Percentiles rank a stretch among this genome's conserved stretches.
Evolutionary conservation across 2,113 vertebrate species (phyloP).

Genomic region (Cebidichthys violaceus): DNA sequence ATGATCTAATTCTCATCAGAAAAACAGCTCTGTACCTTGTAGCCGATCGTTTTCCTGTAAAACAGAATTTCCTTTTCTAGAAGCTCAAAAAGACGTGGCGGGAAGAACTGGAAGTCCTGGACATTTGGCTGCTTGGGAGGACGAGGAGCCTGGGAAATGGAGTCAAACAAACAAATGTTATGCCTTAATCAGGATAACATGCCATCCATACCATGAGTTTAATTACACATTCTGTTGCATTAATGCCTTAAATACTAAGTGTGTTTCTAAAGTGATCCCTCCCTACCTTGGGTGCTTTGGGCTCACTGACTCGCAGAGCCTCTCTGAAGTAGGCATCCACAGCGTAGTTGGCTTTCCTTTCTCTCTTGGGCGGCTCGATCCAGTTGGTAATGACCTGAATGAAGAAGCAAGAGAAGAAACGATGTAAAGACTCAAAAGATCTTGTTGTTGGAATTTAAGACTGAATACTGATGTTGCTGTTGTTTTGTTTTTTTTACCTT

Average conservation of each 20-base stretch:
- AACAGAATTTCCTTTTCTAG: conserved; percentile 98
- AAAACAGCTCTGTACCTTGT: conserved; percentile 88
- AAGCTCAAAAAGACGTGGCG: conserved; percentile 96
- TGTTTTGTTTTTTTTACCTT: conserved; percentile 88
- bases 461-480: background rate
- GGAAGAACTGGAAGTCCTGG: conserved; percentile 99
- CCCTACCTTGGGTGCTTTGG: conserved; percentile 96
- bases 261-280: background rate
- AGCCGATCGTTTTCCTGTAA: conserved; percentile 99
- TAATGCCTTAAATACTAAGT: background rate
- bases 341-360: conserved; percentile 98
- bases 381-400: conserved; percentile 94
- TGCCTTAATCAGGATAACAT: background rate
- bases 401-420: background rate
- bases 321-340: conserved; percentile 99
- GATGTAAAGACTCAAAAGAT: conserved; percentile 3
- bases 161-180: conserved; percentile 23
- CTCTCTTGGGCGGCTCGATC: conserved; percentile 98
- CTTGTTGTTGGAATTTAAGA: background rate
- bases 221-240: background rate
- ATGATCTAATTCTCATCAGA: background rate
- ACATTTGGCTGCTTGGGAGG: conserved; percentile 99
- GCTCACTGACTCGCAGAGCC: conserved; percentile 97
- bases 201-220: background rate
- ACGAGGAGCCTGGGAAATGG: conserved; percentile 90